phyloP scores from a whole-genome alignment of 2,888 invertebrate genomes.

The Carterocephalus palaemon region DNA sequence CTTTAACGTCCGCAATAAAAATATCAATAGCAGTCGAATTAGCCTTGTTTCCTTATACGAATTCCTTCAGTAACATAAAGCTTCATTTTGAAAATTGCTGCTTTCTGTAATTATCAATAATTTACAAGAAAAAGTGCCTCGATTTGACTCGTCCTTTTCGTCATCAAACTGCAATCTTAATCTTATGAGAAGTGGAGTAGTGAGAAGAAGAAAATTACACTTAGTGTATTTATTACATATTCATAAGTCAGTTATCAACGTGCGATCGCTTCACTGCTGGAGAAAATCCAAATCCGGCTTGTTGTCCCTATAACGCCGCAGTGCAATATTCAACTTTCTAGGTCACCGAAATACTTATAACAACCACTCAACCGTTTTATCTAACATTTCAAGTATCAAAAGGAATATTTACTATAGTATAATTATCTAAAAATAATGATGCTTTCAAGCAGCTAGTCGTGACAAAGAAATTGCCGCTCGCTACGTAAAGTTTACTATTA shows the following conservation, averaged over 20 bases:
- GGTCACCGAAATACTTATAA: slow-evolving; percentile 20
- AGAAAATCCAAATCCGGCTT: slow-evolving; percentile 30
- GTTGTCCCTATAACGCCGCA: slow-evolving; percentile 18
- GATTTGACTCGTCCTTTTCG: too few species aligned
- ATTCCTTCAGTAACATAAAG: too few species aligned
- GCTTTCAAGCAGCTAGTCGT: slow-evolving; percentile 1
- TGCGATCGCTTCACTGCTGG: slow-evolving; percentile 22
- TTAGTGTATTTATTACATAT: slow-evolving; percentile 24
- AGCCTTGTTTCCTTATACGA: too few species aligned
- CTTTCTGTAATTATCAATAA: too few species aligned
- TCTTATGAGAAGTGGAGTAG: too few species aligned
- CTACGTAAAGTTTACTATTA: slow-evolving; percentile 27
- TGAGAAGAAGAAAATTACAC: neutral
- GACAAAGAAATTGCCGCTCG: slow-evolving; percentile 17
- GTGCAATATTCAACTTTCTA: slow-evolving; percentile 27
- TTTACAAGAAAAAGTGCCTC: too few species aligned
- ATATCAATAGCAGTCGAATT: neutral
- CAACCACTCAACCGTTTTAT: too few species aligned
- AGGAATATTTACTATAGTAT: too few species aligned
- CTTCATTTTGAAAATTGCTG: too few species aligned
- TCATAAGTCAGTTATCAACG: slow-evolving; percentile 27
- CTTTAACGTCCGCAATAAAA: neutral
- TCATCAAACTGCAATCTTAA: too few species aligned
- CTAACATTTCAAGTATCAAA: too few species aligned
- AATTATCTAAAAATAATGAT: slow-evolving; percentile 12